phyloP scores from a whole-genome alignment of 2,888 invertebrate species.

The Meliscaeva auricollis region DNA sequence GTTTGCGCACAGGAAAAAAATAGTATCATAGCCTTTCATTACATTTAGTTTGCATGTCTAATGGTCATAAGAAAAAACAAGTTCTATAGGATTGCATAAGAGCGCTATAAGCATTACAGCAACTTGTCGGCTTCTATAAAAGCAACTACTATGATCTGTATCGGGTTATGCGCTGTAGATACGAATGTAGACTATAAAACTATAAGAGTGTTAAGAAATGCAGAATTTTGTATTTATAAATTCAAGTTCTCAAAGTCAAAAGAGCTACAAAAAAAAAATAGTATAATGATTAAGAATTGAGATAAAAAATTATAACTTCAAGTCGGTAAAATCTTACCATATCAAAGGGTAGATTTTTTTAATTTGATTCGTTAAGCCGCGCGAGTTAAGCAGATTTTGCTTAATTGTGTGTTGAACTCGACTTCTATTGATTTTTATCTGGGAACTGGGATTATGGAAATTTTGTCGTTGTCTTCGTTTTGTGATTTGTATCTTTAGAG shows the following conservation, averaged over 20 bases:
- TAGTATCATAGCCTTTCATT: slow-evolving; percentile 48
- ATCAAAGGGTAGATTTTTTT: slow-evolving; percentile 52
- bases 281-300: slow-evolving; percentile 24
- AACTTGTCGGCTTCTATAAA: slow-evolving; percentile 71
- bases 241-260: slow-evolving; percentile 57
- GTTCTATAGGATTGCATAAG: slow-evolving; percentile 74
- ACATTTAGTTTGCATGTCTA: slow-evolving; percentile 70
- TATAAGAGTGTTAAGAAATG: slow-evolving; percentile 40
- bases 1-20: slow-evolving; percentile 25
- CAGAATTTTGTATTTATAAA: slow-evolving; percentile 48
- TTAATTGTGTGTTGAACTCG: slow-evolving; percentile 54
- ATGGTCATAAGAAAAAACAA: slow-evolving; percentile 74
- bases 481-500: slow-evolving; percentile 28
- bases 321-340: slow-evolving; percentile 22
- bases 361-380: slow-evolving; percentile 51
- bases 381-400: slow-evolving; percentile 49
- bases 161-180: neutral
- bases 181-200: neutral
- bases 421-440: slow-evolving; percentile 60
- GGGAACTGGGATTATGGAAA: slow-evolving; percentile 42
- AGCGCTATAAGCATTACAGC: slow-evolving; percentile 17
- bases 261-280: neutral
- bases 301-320: slow-evolving; percentile 34
- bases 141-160: slow-evolving; percentile 45
- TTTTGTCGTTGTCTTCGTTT: slow-evolving; percentile 24